These are phyloP conservation scores for Apodemia hepburni DNA, from an alignment of 2,888 invertebrate species.

Conservation along the genomic window DNA sequence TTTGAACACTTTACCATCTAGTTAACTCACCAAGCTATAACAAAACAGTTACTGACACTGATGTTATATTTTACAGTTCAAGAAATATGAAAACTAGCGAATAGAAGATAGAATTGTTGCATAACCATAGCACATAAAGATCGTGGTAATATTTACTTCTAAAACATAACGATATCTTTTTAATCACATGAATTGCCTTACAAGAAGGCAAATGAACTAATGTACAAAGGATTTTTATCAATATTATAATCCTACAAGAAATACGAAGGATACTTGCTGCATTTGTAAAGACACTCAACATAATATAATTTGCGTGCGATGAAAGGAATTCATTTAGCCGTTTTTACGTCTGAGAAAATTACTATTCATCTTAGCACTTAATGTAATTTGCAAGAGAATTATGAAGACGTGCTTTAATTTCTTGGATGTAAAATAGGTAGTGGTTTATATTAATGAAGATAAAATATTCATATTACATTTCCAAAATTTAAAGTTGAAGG, in stretches of 20 bases:
- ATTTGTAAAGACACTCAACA: slow-evolving; percentile 1
- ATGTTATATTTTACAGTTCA: no score
- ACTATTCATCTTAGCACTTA: slow-evolving; percentile 10
- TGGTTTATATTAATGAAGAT: neutral
- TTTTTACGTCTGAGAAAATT: slow-evolving; percentile 11
- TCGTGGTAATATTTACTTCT: no score
- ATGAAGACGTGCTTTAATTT: slow-evolving; percentile 1
- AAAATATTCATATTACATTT: neutral
- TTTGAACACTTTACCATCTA: no score
- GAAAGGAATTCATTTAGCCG: slow-evolving; percentile 12
- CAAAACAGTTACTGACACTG: no score
- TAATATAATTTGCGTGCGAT: slow-evolving; percentile 2
- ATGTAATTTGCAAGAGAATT: slow-evolving; percentile 11
- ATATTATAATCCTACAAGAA: neutral
- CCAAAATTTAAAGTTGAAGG: neutral
- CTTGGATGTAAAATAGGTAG: neutral
- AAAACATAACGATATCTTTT: no score
- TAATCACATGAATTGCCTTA: no score
- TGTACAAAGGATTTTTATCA: neutral
- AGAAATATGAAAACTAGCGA: no score
- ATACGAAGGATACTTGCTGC: neutral
- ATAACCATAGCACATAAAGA: no score
- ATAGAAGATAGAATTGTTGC: no score
- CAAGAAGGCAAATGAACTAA: neutral
- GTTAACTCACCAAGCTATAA: no score